A percentile compares a stretch with the other conserved stretches of the same genome.
Conservation (phyloP, 2,888 invertebrate genomes). For the Zaprionus lineosus region DNA sequence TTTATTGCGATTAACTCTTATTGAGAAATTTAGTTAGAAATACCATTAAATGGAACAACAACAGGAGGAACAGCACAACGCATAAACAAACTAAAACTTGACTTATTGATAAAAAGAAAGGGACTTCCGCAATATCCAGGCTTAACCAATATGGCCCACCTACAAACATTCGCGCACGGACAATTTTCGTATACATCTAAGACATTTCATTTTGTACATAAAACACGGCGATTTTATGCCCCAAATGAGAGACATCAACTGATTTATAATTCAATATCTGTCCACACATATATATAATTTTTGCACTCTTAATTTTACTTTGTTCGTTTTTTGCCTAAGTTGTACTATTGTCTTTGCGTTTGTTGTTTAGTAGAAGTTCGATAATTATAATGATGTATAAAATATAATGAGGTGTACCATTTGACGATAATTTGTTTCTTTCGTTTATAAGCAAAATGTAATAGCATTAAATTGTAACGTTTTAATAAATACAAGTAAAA, state of each 20-base stretch:
- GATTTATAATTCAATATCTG: slow-evolving; percentile 64
- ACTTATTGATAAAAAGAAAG: slow-evolving; percentile 61
- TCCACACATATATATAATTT: slow-evolving; percentile 38
- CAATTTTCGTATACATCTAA: slow-evolving; percentile 60
- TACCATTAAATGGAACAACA: slow-evolving; percentile 74
- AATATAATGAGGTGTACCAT: slow-evolving; percentile 75
- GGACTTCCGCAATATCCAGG: slow-evolving; percentile 74
- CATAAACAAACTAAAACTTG: slow-evolving; percentile 47
- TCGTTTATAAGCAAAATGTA: slow-evolving; percentile 79
- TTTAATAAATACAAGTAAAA: slow-evolving; percentile 69
- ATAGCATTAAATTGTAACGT: slow-evolving; percentile 77
- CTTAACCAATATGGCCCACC: slow-evolving; percentile 45
- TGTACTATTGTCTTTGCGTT: slow-evolving; percentile 72
- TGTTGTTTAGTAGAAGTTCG: slow-evolving; percentile 69
- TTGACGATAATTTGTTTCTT: slow-evolving; percentile 78
- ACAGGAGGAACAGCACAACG: slow-evolving; percentile 62
- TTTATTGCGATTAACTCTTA: slow-evolving; percentile 64
- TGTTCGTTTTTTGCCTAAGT: slow-evolving; percentile 54
- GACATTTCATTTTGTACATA: slow-evolving; percentile 71
- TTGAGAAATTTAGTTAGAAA: slow-evolving; percentile 71
- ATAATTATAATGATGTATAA: slow-evolving; percentile 68
- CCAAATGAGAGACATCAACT: slow-evolving; percentile 69
- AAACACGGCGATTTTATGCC: slow-evolving; percentile 53
- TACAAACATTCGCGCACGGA: slow-evolving; percentile 68
- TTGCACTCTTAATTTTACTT: slow-evolving; percentile 33